Percentiles rank a stretch among this genome's conserved stretches.
Conservation (phyloP, 2,888 invertebrate genomes). For the Thysanoteuthis rhombus region DNA sequence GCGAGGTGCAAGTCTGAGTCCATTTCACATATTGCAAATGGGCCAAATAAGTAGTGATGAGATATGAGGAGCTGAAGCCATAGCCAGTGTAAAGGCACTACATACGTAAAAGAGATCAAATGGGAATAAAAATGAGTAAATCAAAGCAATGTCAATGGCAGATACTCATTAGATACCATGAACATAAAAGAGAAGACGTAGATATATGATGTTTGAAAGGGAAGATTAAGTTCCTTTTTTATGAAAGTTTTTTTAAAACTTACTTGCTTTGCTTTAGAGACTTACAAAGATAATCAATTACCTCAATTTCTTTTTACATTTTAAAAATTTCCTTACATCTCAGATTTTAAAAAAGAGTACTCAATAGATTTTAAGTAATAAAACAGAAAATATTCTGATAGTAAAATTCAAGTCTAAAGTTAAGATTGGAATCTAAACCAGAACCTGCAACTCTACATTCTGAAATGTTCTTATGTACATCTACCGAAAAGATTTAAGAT, state of each 20-base stretch:
- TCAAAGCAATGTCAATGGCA: neutral
- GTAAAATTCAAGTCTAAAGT: neutral
- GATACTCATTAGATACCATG: neutral
- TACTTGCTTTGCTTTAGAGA: neutral
- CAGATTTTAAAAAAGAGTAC: neutral
- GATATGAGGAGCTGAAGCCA: too few species aligned
- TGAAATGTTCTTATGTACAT: neutral
- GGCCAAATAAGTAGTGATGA: too few species aligned
- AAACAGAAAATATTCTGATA: neutral
- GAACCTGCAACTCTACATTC: neutral
- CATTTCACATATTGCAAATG: too few species aligned
- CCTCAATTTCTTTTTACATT: neutral
- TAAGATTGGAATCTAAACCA: neutral
- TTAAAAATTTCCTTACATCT: neutral
- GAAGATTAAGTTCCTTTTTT: neutral
- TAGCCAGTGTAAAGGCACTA: too few species aligned
- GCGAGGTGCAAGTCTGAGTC: too few species aligned
- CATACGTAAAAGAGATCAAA: too few species aligned
- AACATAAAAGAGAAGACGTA: neutral
- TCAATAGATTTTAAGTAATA: neutral
- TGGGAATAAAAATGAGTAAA: neutral
- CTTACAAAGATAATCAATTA: neutral
- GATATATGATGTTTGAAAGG: neutral
- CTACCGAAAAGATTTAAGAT: neutral
- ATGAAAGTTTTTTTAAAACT: neutral